Evolutionary conservation across 2,888 invertebrate species (phyloP), one percentile per base, ranked within the genome.

Genomic region (Andrena praecox): DNA sequence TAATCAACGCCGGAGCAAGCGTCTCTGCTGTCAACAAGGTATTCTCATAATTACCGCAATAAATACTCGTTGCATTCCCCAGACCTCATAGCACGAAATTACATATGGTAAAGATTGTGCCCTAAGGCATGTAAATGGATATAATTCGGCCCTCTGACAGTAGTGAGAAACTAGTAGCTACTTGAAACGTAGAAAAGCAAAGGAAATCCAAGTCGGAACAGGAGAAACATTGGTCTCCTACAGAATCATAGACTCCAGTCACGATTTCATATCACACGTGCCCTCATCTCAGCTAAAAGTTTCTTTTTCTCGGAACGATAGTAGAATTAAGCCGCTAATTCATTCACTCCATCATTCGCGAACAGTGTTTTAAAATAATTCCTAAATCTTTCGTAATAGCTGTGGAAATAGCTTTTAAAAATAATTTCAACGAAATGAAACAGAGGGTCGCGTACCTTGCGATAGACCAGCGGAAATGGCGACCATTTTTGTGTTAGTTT

Each of bases 11-110:
- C 24, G 97, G 96, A 4, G 96, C 96, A 77, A 96, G 95, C 88
- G 95, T 96, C 62, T 96, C 96, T 74, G 96, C 96, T 80, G 95
- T 96, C 80, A 97, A 96, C 92, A 97, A 97, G 95, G 97, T 96
- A 95, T 91, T 88, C 62, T n/a, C 7, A 48, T 29, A 64, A 69
- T 54, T 35, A 64, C 12, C 20, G 5, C 7, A 20, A 35, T 76
- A 24, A 52, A 42, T 50, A 35, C 29, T 64, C 35, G 20, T 60
- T 2, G 31, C 24, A 29, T 60, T 31, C 48, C 27, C 16, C 24
- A 56, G 56, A 24, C 4, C 56, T 56, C 20, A 56, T 20, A 8
- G 27, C 56, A 12, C 42, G 16, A 56, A 54, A 54, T 54, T 54
- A 54, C 24, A 8, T 54, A n/a, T 24, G 20, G 8, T 20, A 20